Percentiles rank a stretch among this genome's conserved stretches.
phyloP scores from a whole-genome alignment of 2,888 invertebrate genomes.

The Anodontia alba region DNA sequence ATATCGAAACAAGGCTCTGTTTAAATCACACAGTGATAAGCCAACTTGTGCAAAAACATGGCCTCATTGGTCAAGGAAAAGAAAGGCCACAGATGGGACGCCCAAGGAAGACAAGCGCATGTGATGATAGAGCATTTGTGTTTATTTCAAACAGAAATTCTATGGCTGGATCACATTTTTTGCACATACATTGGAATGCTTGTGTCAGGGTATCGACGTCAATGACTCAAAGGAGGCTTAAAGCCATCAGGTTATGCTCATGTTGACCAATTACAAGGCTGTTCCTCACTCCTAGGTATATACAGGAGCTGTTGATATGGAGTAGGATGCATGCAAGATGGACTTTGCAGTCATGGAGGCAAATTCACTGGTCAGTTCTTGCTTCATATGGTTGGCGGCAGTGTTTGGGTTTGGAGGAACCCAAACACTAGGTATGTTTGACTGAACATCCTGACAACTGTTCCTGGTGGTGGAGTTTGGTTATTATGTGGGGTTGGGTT shows the following conservation, averaged over 20 bases:
- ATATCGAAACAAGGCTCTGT: background rate
- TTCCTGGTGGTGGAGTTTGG: too few relatives aligned
- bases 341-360: background rate
- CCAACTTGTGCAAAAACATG: background rate
- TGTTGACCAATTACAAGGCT: background rate
- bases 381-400: too few relatives aligned
- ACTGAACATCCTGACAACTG: too few relatives aligned
- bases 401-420: too few relatives aligned
- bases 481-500: too few relatives aligned
- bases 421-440: too few relatives aligned
- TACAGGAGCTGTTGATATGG: background rate
- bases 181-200: background rate
- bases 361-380: too few relatives aligned
- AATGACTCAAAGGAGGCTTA: background rate
- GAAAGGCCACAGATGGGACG: background rate
- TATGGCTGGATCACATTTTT: background rate
- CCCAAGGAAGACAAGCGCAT: too few relatives aligned
- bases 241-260: background rate
- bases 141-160: background rate
- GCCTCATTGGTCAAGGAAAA: background rate
- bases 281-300: background rate
- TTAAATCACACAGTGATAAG: background rate
- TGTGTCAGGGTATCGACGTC: background rate
- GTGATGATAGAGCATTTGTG: background rate
- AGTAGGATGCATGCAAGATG: background rate